Conservation (phyloP, 1,140 invertebrate species). For the Cotesia vestalis region DNA sequence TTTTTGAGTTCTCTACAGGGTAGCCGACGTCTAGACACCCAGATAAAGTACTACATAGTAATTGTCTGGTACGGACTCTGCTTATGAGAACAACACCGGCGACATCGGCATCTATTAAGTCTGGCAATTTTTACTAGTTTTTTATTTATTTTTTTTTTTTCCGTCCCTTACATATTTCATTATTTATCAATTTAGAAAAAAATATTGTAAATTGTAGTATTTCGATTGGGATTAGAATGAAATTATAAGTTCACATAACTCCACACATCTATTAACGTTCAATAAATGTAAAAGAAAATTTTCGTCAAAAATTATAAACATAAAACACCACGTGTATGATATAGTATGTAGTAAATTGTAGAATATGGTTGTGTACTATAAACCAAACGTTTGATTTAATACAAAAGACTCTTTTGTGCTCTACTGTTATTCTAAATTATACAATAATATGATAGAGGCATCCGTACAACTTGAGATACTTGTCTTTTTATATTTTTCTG, state of each 20-base stretch:
- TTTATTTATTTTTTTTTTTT: constrained; percentile 2
- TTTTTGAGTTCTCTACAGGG: constrained; percentile 31
- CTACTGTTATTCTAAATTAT: constrained; percentile 28
- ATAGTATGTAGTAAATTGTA: no score
- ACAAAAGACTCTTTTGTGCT: constrained; percentile 61
- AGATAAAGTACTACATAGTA: constrained; percentile 48
- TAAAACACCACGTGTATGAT: constrained; percentile 10
- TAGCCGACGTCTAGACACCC: constrained; percentile 57
- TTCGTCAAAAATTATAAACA: constrained; percentile 36
- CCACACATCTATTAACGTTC: neutral
- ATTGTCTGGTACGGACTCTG: constrained; percentile 48
- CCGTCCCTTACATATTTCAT: no score
- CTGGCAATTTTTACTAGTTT: neutral
- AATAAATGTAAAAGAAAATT: no score
- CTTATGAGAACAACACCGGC: constrained; percentile 32
- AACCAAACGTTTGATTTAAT: constrained; percentile 22
- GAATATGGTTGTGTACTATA: no score
- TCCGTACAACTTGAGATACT: constrained; percentile 54
- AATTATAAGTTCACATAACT: no score
- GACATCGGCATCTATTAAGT: constrained; percentile 17
- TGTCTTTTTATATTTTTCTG: no score
- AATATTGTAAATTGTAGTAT: no score
- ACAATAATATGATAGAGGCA: constrained; percentile 25
- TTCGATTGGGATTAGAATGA: no score
- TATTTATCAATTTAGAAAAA: no score